These are phyloP conservation scores for Coracias cyanogaster DNA, from an alignment of 2,797 vertebrate genomes.

Conservation along the genomic window DNA sequence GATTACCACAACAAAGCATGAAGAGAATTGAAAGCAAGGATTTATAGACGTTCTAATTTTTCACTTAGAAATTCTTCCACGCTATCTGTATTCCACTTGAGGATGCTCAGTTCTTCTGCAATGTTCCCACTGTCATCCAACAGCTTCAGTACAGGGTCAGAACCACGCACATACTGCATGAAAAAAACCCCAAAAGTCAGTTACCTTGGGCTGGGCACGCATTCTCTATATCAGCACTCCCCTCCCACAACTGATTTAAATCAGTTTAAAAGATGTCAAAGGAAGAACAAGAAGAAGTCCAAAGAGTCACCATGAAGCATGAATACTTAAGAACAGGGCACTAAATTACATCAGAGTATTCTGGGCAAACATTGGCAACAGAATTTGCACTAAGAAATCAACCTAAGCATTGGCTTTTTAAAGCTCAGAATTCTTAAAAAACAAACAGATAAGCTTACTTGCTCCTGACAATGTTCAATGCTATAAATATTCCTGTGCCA, in stretches of 20 bases:
- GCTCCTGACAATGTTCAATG: neutral
- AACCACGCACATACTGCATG: conserved; percentile 93
- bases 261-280: neutral
- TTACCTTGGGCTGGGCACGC: neutral
- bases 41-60: conserved; percentile 93
- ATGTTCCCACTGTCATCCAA: conserved; percentile 98
- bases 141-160: conserved; percentile 97
- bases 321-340: neutral
- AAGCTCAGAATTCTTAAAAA: neutral
- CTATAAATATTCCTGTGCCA: neutral
- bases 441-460: neutral
- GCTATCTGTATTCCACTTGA: conserved; percentile 99
- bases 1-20: conserved; percentile 52
- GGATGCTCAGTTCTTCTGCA: conserved; percentile 97
- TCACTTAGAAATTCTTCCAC: conserved; percentile 98
- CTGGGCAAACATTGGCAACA: neutral
- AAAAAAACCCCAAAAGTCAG: neutral
- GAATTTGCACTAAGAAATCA: neutral
- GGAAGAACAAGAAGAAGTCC: neutral
- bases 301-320: neutral
- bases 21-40: conserved; percentile 2
- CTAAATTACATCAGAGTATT: neutral
- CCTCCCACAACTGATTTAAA: neutral
- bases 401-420: neutral
- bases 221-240: neutral